Percentiles rank a stretch among this genome's conserved stretches.
These are phyloP conservation scores for Leucoma salicis DNA, from an alignment of 2,888 invertebrate species.

Conservation along the genomic window DNA sequence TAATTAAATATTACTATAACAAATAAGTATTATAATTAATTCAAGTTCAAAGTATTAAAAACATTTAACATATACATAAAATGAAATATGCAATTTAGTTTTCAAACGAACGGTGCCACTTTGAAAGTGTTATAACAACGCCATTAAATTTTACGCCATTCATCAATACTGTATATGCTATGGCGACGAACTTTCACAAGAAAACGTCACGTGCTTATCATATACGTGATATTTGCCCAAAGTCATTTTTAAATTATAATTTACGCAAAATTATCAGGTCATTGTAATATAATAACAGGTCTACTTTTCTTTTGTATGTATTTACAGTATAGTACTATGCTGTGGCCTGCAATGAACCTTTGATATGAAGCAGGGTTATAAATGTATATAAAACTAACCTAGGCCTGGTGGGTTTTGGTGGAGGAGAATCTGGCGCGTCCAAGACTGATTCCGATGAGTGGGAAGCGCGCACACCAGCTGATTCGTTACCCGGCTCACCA, in stretches of 20 bases:
- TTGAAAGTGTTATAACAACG: conserved; percentile 25
- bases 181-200: conserved; percentile 30
- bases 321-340: too few relatives aligned
- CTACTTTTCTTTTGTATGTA: too few relatives aligned
- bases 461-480: conserved; percentile 85
- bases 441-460: conserved; percentile 92
- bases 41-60: conserved; percentile 2
- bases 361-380: background rate
- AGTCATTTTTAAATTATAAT: background rate
- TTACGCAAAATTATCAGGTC: background rate
- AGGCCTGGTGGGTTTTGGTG: conserved; percentile 95
- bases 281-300: too few relatives aligned
- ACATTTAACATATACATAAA: background rate
- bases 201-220: conserved; percentile 16
- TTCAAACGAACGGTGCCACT: conserved; percentile 14
- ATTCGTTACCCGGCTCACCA: conserved; percentile 83
- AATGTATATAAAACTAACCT: conserved; percentile 70
- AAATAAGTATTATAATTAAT: background rate
- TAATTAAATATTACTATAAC: too few relatives aligned
- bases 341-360: background rate
- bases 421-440: conserved; percentile 83
- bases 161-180: conserved; percentile 22
- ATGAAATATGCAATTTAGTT: conserved; percentile 2
- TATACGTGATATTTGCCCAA: conserved; percentile 6
- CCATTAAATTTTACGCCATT: conserved; percentile 27